Evolutionary conservation across 2,797 vertebrate genomes (phyloP), one percentile per base, ranked within the genome.

Genomic region (Hippocampus kuda): DNA sequence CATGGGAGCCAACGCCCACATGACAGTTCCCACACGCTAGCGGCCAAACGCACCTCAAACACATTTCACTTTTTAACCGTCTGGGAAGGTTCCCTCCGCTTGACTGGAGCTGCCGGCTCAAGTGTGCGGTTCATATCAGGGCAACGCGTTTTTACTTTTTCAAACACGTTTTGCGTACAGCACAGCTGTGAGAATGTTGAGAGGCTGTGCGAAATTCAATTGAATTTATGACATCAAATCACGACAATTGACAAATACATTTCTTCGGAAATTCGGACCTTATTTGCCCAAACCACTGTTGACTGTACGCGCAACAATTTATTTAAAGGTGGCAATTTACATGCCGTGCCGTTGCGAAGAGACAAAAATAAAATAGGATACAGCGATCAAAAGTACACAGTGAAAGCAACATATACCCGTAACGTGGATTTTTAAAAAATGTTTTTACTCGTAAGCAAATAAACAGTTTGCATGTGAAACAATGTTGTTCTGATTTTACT

Each of bases 1-100:
- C 48, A 13, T 56, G 72, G 68, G 75, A 82, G 77, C 73, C 75
- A 83, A 82, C 86, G 51, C 82, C 80, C 63, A 69, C 82, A 88
- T 87, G 86, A 87, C 41, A 66, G 74, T 34, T 75, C 41, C 71
- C 46, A 18, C 49, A 75, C 70, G 3, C 38, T 6, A 42, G 18
- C 22, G 12, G 22, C 61, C 61, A 13, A 44, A 65, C 42, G 8
- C 46, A 1, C 49, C 41, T 1, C 24, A 3, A 20, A 34, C 63
- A 48, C 12, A 11, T 49, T 66, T 49, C 16, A 15, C 46, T 49
- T 66, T 66, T 66, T 51, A 64, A 64, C 62, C 44, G 42, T 38
- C 46, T 18, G 16, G 18, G 15, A 26, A 34, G 16, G 15, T 46
- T 64, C 22, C 62, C 62, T 62, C 10, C 16, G 20, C n/a, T 65